These are phyloP conservation scores for Philaethria dido DNA, from an alignment of 2,888 invertebrate genomes.

Conservation along the genomic window DNA sequence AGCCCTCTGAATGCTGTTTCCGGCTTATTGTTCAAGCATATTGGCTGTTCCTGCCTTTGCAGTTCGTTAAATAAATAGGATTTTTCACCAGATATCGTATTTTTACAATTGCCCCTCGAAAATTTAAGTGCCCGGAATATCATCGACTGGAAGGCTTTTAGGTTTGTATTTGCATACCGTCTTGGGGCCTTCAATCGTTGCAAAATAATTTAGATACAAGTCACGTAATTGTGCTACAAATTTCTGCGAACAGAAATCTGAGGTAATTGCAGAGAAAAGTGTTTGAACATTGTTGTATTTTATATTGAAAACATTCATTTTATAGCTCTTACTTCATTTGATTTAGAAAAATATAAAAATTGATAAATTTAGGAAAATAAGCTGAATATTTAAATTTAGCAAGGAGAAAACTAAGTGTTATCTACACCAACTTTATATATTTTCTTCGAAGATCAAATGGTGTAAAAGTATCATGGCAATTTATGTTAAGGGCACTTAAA, in stretches of 20 bases:
- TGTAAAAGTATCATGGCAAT: constrained; percentile 39
- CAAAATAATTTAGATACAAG: constrained; percentile 34
- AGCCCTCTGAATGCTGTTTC: constrained; percentile 44
- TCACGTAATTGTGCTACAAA: constrained; percentile 37
- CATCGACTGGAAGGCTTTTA: constrained; percentile 22
- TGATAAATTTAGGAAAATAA: too few relatives aligned
- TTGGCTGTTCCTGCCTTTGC: constrained; percentile 44
- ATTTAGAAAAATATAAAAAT: not conserved
- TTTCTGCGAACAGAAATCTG: constrained; percentile 24
- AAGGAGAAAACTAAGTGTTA: constrained; percentile 4
- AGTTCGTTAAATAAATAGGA: constrained; percentile 47
- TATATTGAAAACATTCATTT: constrained; percentile 4
- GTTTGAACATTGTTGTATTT: constrained; percentile 24
- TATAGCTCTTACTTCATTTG: not conserved
- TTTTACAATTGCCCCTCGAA: constrained; percentile 42
- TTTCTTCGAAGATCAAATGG: constrained; percentile 32
- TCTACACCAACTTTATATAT: constrained; percentile 19
- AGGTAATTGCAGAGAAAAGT: constrained; percentile 30
- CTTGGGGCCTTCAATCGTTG: constrained; percentile 26
- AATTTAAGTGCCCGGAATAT: constrained; percentile 37
- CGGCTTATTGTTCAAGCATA: constrained; percentile 45
- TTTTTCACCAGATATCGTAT: constrained; percentile 46
- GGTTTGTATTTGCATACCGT: constrained; percentile 23
- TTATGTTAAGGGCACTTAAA: constrained; percentile 39
- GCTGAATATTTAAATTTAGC: not conserved